These are phyloP conservation scores for Mellivora capensis DNA, from an alignment of 2,113 vertebrate genomes.

Conservation along the genomic window DNA sequence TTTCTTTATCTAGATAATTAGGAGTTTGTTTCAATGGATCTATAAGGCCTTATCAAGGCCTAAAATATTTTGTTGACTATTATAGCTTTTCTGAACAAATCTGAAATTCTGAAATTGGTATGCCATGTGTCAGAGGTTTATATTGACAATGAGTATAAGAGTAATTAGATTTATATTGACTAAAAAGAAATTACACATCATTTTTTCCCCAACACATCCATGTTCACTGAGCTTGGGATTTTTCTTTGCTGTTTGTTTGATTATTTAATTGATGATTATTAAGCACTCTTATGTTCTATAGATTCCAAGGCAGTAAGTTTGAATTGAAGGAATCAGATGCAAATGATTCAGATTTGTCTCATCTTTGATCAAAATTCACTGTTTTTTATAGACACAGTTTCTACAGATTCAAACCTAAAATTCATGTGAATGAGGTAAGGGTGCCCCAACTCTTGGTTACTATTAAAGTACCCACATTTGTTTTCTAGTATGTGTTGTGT, in stretches of 20 bases:
- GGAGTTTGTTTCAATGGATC: background rate
- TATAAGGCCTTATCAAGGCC: background rate
- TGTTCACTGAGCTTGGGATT: background rate
- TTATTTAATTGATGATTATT: constrained; percentile 35
- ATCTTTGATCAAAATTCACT: background rate
- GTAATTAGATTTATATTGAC: constrained; percentile 48
- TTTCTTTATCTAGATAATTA: background rate
- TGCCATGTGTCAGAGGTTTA: background rate
- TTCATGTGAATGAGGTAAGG: background rate
- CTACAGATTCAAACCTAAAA: background rate
- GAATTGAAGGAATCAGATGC: background rate
- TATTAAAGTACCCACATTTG: background rate
- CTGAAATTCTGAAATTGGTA: background rate
- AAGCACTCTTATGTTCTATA: background rate
- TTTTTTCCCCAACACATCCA: background rate
- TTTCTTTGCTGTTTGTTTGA: background rate
- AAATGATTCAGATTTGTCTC: background rate
- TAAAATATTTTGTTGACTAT: background rate
- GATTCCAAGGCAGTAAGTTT: background rate
- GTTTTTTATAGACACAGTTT: background rate
- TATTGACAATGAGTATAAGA: background rate
- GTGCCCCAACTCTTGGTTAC: background rate
- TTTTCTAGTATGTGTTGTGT: background rate
- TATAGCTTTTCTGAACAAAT: constrained; percentile 3
- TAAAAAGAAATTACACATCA: constrained; percentile 29